These are phyloP conservation scores for Urocitellus parryii DNA, from an alignment of 2,113 vertebrate genomes.

Conservation along the genomic window DNA sequence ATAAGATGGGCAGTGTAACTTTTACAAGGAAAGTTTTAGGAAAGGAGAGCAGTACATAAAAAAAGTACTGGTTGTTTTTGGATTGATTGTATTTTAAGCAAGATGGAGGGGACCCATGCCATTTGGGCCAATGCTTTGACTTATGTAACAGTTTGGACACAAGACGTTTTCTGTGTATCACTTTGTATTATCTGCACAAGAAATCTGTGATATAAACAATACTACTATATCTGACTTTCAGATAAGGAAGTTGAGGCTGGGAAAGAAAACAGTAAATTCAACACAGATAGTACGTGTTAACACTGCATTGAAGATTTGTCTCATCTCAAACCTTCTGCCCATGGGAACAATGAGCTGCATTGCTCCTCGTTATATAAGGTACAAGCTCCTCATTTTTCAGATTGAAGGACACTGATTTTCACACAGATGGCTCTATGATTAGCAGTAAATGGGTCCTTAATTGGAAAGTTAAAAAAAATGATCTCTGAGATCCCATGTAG, in stretches of 20 bases:
- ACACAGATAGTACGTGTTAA: not conserved
- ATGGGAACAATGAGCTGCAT: not conserved
- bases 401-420: constrained; percentile 50
- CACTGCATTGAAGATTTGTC: not conserved
- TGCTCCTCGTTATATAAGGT: not conserved
- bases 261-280: not conserved
- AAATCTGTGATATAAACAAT: not conserved
- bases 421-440: constrained; percentile 75
- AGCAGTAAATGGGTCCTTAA: constrained; percentile 68
- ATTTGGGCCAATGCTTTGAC: not conserved
- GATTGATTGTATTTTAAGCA: not conserved
- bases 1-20: not conserved
- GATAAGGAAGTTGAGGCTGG: not conserved
- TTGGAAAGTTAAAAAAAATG: constrained; percentile 64
- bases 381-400: not conserved
- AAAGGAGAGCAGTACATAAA: not conserved
- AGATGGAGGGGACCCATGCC: too few relatives aligned
- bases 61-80: not conserved
- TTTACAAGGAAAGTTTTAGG: not conserved
- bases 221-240: not conserved
- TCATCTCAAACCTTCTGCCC: not conserved
- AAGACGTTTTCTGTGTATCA: not conserved
- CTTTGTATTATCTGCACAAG: not conserved
- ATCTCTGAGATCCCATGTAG: constrained; percentile 44
- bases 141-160: not conserved